These are phyloP conservation scores for Oreonectes daqikongensis DNA, from an alignment of 2,797 vertebrate genomes.

Conservation along the genomic window DNA sequence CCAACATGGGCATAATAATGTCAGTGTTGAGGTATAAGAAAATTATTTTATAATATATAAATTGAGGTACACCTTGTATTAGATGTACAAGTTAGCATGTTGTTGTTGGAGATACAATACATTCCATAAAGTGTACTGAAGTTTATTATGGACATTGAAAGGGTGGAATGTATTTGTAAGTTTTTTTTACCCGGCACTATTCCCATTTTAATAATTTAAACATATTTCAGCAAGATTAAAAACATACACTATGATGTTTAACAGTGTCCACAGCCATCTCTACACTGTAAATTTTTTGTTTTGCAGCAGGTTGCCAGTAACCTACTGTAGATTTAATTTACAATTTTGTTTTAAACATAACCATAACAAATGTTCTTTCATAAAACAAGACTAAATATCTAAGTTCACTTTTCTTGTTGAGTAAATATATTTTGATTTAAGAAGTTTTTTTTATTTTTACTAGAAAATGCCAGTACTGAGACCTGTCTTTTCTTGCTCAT, in stretches of 20 bases:
- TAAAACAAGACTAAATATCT: too few relatives aligned
- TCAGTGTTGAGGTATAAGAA: background rate
- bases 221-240: background rate
- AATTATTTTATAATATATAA: background rate
- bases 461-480: too few relatives aligned
- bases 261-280: too few relatives aligned
- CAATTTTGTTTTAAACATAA: too few relatives aligned
- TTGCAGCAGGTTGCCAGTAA: too few relatives aligned
- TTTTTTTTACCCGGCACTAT: background rate
- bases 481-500: too few relatives aligned
- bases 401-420: too few relatives aligned
- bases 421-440: too few relatives aligned
- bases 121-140: background rate
- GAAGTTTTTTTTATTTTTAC: too few relatives aligned
- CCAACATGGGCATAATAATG: background rate
- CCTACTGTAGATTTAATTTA: too few relatives aligned
- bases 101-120: background rate
- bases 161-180: background rate
- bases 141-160: background rate
- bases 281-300: too few relatives aligned
- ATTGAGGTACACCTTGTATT: background rate
- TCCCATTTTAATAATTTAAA: background rate
- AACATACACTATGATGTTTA: background rate
- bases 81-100: background rate
- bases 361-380: too few relatives aligned